Percentiles rank a stretch among this genome's conserved stretches.
Evolutionary conservation across 1,140 invertebrate species (phyloP).

Genomic region (Bradynema listronoti): DNA sequence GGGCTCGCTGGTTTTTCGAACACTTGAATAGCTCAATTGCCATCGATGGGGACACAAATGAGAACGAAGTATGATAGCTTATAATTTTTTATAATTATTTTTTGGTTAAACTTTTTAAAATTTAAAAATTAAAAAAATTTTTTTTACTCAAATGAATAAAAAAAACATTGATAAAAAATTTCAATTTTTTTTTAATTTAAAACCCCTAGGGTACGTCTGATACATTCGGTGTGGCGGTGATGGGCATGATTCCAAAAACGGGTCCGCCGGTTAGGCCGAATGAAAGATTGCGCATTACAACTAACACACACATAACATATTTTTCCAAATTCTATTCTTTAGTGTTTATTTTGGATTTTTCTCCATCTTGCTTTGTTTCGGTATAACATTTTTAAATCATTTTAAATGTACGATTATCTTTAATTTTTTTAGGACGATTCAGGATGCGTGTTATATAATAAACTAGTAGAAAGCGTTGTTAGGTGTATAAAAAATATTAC

Average conservation of each 20-base stretch:
- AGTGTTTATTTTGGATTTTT: slow-evolving; percentile 73
- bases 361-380: slow-evolving; percentile 70
- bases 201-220: slow-evolving; percentile 1
- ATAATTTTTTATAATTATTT: background rate
- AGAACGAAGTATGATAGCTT: slow-evolving; percentile 15
- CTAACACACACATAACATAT: slow-evolving; percentile 22
- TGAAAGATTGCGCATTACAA: slow-evolving; percentile 6
- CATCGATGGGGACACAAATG: background rate
- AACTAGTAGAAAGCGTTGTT: slow-evolving; percentile 66
- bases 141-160: slow-evolving; percentile 3
- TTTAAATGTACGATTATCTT: slow-evolving; percentile 1
- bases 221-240: slow-evolving; percentile 16
- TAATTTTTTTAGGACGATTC: slow-evolving; percentile 63
- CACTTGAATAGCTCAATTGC: slow-evolving; percentile 10
- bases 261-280: background rate
- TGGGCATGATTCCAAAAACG: slow-evolving; percentile 24
- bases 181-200: background rate
- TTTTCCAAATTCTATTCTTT: slow-evolving; percentile 55
- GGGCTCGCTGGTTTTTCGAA: slow-evolving; percentile 31
- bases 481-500: slow-evolving; percentile 66
- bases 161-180: background rate
- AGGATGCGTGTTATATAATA: slow-evolving; percentile 68
- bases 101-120: background rate
- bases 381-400: slow-evolving; percentile 58
- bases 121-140: background rate